Percentiles rank a stretch among this genome's conserved stretches.
phyloP scores from a whole-genome alignment of 2,888 invertebrate species.

The Pseudococcus viburni region DNA sequence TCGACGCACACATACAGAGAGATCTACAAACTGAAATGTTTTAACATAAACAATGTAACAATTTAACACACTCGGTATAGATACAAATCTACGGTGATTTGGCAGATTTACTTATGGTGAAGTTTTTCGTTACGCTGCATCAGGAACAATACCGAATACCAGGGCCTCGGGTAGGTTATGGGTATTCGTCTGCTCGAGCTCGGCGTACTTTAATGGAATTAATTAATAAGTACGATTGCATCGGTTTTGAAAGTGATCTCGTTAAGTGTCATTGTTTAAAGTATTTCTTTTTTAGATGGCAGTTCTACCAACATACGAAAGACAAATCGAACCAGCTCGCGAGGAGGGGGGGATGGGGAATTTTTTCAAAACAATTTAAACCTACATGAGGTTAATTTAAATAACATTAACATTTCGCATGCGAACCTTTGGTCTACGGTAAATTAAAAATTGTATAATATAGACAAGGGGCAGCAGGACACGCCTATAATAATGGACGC shows the following conservation, averaged over 20 bases:
- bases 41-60: conserved; percentile 52
- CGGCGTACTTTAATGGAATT: conserved; percentile 24
- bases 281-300: conserved; percentile 3
- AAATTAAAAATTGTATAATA: conserved; percentile 50
- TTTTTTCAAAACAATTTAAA: conserved; percentile 42
- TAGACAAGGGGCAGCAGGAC: conserved; percentile 51
- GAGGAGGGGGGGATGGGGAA: background rate
- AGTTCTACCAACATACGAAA: background rate
- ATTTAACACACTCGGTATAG: conserved; percentile 21
- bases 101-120: conserved; percentile 37
- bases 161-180: too few species aligned
- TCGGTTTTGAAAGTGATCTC: conserved; percentile 42
- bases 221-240: conserved; percentile 48
- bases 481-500: conserved; percentile 63
- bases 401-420: conserved; percentile 57
- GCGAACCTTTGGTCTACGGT: conserved; percentile 45
- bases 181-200: background rate
- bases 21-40: conserved; percentile 49
- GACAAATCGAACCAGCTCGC: background rate
- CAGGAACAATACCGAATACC: conserved; percentile 26
- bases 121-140: conserved; percentile 26
- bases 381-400: conserved; percentile 53
- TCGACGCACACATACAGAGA: too few species aligned
- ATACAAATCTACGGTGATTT: conserved; percentile 51
- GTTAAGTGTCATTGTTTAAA: conserved; percentile 49